Evolutionary conservation across 2,888 invertebrate species (phyloP).

Genomic region (Caenorhabditis imperialis): DNA sequence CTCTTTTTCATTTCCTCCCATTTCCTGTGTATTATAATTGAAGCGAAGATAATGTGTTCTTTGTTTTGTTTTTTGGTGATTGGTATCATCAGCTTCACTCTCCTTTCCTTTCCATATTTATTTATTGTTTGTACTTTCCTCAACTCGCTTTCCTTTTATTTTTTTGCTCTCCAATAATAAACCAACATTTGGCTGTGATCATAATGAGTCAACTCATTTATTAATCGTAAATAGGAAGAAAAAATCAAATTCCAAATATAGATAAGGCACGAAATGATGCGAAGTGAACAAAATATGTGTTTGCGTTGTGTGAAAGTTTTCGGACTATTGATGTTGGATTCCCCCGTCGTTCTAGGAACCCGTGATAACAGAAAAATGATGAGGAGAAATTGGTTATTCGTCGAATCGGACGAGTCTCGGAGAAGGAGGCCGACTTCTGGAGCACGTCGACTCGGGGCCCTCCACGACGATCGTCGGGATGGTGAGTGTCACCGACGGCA

Average conservation of each 20-base stretch:
- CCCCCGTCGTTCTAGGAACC: slow-evolving; percentile 22
- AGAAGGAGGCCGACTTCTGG: slow-evolving; percentile 50
- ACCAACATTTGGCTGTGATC: slow-evolving; percentile 14
- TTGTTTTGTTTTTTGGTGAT: slow-evolving; percentile 26
- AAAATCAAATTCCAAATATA: slow-evolving; percentile 15
- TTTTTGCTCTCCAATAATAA: slow-evolving; percentile 7
- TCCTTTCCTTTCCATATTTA: slow-evolving; percentile 1
- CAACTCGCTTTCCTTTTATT: slow-evolving; percentile 12
- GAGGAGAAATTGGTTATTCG: slow-evolving; percentile 13
- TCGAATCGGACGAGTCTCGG: slow-evolving; percentile 57
- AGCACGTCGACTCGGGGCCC: slow-evolving; percentile 34
- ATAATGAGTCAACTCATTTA: no score
- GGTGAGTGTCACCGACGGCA: slow-evolving; percentile 15
- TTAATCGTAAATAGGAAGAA: no score
- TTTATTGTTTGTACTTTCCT: slow-evolving; percentile 20
- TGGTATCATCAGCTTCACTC: slow-evolving; percentile 15
- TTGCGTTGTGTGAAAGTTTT: slow-evolving; percentile 9
- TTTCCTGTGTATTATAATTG: slow-evolving; percentile 40
- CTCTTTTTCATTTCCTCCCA: slow-evolving; percentile 4
- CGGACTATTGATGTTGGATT: slow-evolving; percentile 1
- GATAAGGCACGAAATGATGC: slow-evolving; percentile 20
- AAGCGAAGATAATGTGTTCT: slow-evolving; percentile 9
- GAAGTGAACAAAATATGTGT: slow-evolving; percentile 35
- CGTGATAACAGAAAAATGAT: slow-evolving; percentile 6
- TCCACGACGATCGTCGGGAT: slow-evolving; percentile 61